Evolutionary conservation across 2,888 invertebrate species (phyloP).

Genomic region (Pristionchus arcanus): DNA sequence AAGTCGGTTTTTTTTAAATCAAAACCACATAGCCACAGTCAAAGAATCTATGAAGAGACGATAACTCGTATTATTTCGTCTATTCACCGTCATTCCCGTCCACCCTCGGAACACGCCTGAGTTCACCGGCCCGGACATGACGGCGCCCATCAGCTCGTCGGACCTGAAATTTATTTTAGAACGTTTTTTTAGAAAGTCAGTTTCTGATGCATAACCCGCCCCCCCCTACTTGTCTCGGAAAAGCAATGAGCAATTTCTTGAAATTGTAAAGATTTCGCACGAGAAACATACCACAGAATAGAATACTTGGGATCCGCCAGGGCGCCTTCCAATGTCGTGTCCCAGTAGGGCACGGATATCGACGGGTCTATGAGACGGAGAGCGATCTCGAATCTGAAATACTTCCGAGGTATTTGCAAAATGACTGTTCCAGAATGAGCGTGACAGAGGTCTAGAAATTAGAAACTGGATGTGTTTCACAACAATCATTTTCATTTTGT

Average conservation of each 20-base stretch:
- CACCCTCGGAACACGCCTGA: constrained; percentile 40
- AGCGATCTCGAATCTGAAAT: constrained; percentile 42
- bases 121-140: neutral
- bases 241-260: too few species aligned
- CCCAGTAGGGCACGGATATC: constrained; percentile 49
- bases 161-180: neutral
- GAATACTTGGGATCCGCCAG: constrained; percentile 18
- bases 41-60: too few species aligned
- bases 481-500: too few species aligned
- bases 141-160: constrained; percentile 19
- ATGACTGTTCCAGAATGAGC: too few species aligned
- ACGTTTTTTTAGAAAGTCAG: neutral
- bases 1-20: too few species aligned
- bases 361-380: constrained; percentile 49
- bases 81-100: constrained; percentile 6
- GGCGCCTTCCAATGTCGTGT: constrained; percentile 33
- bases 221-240: too few species aligned
- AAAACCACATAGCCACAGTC: too few species aligned
- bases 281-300: neutral
- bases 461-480: too few species aligned
- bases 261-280: neutral
- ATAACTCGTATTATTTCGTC: too few species aligned
- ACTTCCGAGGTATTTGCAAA: neutral
- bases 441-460: too few species aligned
- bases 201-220: too few species aligned